These are phyloP conservation scores for Microctonus brassicae DNA, from an alignment of 2,888 invertebrate species.

Conservation along the genomic window DNA sequence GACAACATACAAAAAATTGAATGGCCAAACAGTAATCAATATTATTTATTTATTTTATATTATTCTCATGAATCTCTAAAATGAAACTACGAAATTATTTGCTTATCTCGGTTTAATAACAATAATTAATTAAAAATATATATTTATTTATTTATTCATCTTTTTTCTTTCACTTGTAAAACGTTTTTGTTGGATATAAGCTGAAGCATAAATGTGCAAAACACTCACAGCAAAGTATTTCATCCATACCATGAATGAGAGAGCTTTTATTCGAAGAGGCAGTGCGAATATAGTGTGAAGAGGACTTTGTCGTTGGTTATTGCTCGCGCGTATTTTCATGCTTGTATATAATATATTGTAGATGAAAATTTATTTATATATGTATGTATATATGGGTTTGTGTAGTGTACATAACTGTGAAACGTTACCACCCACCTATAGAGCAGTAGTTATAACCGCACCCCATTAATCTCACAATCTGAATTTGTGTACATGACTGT, in stretches of 20 bases:
- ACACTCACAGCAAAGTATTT: not conserved
- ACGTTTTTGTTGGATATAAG: not conserved
- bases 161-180: too few species aligned
- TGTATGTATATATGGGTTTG: not conserved
- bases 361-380: not conserved
- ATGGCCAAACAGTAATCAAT: too few species aligned
- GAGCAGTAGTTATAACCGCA: constrained; percentile 7
- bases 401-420: not conserved
- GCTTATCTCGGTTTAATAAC: not conserved
- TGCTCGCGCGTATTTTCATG: not conserved
- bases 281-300: not conserved
- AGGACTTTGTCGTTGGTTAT: constrained; percentile 1
- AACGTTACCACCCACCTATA: not conserved
- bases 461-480: constrained; percentile 28
- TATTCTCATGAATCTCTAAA: too few species aligned
- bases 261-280: not conserved
- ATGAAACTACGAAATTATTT: not conserved
- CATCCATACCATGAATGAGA: not conserved
- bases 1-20: not conserved
- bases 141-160: too few species aligned
- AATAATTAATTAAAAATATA: too few species aligned
- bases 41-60: too few species aligned
- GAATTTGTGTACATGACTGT: constrained; percentile 29
- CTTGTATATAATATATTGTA: not conserved
- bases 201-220: not conserved